Evolutionary conservation across 1,140 invertebrate genomes (phyloP).

Genomic region (Cydia amplana): DNA sequence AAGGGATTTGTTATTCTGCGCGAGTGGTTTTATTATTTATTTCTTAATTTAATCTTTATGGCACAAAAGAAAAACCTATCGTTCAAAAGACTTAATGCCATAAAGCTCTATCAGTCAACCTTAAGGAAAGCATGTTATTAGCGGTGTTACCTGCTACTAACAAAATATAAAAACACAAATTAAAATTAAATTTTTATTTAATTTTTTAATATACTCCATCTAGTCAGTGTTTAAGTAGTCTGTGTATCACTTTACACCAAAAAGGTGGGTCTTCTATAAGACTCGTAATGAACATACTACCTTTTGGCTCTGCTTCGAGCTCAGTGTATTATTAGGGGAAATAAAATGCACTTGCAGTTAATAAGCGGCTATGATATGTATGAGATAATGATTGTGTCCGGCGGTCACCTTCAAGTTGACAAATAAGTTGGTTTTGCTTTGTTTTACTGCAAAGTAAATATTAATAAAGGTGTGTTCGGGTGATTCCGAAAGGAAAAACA

Average conservation of each 20-base stretch:
- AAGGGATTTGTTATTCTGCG: not conserved
- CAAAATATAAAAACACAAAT: no score
- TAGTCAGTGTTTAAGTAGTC: not conserved
- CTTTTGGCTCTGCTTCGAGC: not conserved
- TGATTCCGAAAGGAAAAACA: not conserved
- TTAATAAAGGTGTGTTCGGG: not conserved
- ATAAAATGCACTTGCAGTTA: conserved; percentile 14
- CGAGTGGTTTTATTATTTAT: not conserved
- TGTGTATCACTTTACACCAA: not conserved
- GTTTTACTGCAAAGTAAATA: not conserved
- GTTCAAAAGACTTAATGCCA: no score
- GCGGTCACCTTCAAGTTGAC: not conserved
- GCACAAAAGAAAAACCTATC: no score
- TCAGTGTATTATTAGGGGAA: conserved; percentile 6
- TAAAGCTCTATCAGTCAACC: no score
- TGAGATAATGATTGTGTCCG: not conserved
- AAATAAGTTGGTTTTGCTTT: conserved; percentile 9
- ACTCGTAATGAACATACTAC: not conserved
- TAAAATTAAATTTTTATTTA: no score
- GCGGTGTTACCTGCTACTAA: no score
- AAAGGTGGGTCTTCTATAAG: not conserved
- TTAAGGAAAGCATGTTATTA: no score
- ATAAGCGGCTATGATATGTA: conserved; percentile 12
- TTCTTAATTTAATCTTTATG: no score
- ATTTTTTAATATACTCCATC: not conserved